These are phyloP conservation scores for Chrosomus eos DNA, from an alignment of 2,797 vertebrate species.

Conservation along the genomic window DNA sequence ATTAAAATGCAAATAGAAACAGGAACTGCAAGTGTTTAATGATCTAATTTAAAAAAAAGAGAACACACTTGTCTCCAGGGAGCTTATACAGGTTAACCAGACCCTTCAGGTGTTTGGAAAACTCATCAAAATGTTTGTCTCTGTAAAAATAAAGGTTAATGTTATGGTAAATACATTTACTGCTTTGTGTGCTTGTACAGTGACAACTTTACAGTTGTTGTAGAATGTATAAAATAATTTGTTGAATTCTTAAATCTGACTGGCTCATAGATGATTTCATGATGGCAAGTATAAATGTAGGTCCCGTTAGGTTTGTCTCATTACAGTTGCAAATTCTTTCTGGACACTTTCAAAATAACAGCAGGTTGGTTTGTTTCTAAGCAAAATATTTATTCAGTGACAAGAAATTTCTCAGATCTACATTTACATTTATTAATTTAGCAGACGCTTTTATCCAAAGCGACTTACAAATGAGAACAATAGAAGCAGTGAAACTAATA, in stretches of 20 bases:
- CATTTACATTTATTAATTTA: no score
- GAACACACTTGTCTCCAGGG: conserved; percentile 94
- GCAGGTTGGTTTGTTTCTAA: not conserved
- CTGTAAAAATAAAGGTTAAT: conserved; percentile 68
- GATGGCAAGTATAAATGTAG: not conserved
- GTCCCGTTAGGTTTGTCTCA: not conserved
- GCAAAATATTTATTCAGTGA: not conserved
- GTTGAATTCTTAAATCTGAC: not conserved
- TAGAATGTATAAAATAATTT: not conserved
- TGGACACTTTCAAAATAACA: not conserved
- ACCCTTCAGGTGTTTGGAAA: conserved; percentile 96
- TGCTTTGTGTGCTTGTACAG: not conserved
- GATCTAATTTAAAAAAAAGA: not conserved
- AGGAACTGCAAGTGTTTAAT: not conserved
- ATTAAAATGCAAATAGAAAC: not conserved
- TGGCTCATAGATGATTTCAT: not conserved
- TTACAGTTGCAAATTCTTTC: not conserved
- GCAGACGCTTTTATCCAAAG: no score
- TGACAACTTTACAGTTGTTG: not conserved
- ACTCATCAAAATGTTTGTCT: conserved; percentile 98
- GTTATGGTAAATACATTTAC: not conserved
- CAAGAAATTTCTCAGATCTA: not conserved
- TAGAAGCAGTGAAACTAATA: no score
- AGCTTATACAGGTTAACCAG: conserved; percentile 97
- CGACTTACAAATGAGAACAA: no score